Conservation (phyloP, 1,140 invertebrate genomes). For the Melanaphis sacchari region DNA sequence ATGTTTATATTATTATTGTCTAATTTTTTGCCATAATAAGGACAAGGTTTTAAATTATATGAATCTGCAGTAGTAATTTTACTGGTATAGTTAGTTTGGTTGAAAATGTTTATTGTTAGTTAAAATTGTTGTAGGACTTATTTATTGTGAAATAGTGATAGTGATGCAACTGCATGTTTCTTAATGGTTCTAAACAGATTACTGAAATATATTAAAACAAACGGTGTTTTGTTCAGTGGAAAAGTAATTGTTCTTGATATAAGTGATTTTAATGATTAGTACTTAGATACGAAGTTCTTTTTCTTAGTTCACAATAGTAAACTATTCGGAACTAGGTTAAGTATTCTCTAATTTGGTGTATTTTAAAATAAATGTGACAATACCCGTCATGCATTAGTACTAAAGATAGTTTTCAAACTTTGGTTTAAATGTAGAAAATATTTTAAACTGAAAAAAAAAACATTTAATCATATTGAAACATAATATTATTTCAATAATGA, state of each 20-base stretch:
- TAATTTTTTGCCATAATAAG: too few relatives aligned
- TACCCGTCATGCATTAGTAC: neutral
- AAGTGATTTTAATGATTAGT: neutral
- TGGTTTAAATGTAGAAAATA: neutral
- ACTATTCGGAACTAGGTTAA: neutral
- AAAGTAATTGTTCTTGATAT: neutral
- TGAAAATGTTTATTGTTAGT: neutral
- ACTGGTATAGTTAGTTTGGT: neutral
- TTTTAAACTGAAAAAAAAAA: neutral
- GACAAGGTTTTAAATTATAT: neutral
- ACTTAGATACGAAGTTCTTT: neutral
- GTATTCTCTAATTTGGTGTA: neutral
- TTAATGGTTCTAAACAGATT: neutral
- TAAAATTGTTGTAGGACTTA: neutral
- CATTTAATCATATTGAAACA: neutral
- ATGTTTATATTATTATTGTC: neutral
- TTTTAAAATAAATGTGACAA: neutral
- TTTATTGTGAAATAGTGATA: neutral
- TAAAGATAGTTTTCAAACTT: neutral
- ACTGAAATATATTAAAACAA: neutral
- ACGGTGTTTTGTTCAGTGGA: neutral
- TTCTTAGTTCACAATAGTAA: neutral
- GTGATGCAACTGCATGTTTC: neutral
- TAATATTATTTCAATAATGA: neutral
- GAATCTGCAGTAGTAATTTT: neutral